Evolutionary conservation across 1,140 invertebrate genomes (phyloP), one percentile per base, ranked within the genome.

Genomic region (Aphelinus atriplicis): DNA sequence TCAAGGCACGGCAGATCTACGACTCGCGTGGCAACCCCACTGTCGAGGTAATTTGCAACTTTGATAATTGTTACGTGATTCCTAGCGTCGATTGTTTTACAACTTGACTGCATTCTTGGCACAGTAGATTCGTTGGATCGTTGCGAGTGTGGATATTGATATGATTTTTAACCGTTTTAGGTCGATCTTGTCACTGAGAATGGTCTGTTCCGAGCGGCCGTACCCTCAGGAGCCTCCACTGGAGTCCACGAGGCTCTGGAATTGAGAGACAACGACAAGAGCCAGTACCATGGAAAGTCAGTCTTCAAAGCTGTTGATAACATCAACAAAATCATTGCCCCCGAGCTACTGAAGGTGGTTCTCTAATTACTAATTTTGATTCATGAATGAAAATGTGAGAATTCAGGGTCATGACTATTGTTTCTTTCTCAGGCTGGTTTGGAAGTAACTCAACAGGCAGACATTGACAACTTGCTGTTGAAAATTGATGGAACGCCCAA

Each of bases 1-100:
- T 99, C 84, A 92, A 94, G 81, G 97, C 98, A 78, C 95, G 98
- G 88, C 95, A 98, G 89, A 99, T 99, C 86, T 99, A 96, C 87
- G 98, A 99, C 88, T 99, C 97, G 78, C 94, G 98, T 89, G 98
- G 98, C 76, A 99, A 99, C 86, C 98, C 98, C 76, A 99, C 98
- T 62, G 96, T 99, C 63, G 98, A 99, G 89, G 98, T 90, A 82
- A 67, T 7, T 60, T 26, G 26, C 26, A 26, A 26, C 26, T 26
- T 26, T 26, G 26, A 26, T 26, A 26, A 26, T 26, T 26, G 26
- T 26, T 26, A 26, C 26, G 26, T 26, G 26, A 26, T 26, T 26
- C 26, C 26, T 26, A 26, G 26, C 26, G 26, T 26, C 26, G 26
- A 26, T 26, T 26, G 26, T 26, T 26, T 26, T 26, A 26, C 26